Percentiles rank a stretch among this genome's conserved stretches.
phyloP scores from a whole-genome alignment of 2,797 vertebrate species.

The Capromys pilorides region DNA sequence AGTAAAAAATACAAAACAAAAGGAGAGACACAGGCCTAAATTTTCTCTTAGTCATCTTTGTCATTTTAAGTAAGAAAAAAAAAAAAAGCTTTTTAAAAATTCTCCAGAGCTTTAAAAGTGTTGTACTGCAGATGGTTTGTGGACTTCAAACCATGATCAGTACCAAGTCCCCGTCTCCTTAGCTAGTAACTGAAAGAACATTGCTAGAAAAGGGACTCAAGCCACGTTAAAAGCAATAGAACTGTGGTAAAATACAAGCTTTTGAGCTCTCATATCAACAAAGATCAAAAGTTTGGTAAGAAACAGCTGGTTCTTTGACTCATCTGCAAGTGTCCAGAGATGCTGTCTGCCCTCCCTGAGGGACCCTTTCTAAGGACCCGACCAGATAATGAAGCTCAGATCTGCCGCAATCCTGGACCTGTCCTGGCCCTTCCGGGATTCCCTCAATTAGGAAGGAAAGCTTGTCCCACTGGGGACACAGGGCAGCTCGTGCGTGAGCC shows the following conservation, averaged over 20 bases:
- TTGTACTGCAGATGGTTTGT: not conserved
- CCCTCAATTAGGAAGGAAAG: not conserved
- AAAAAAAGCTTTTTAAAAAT: not conserved
- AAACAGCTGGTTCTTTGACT: not conserved
- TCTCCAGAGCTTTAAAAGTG: not conserved
- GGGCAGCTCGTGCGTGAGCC: not conserved
- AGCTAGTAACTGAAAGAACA: not conserved
- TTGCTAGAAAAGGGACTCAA: not conserved
- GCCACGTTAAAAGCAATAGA: not conserved
- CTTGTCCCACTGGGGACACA: not conserved
- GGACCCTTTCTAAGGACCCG: not conserved
- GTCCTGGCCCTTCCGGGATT: not conserved
- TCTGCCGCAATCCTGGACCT: not conserved
- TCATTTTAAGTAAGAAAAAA: not conserved
- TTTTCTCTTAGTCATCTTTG: not conserved
- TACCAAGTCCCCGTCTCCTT: not conserved
- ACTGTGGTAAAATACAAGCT: not conserved
- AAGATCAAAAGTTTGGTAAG: not conserved
- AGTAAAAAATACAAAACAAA: not conserved
- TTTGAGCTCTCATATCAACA: not conserved
- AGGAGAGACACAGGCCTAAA: not conserved
- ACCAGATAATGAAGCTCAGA: not conserved
- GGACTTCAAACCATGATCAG: not conserved
- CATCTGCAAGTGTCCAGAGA: not conserved
- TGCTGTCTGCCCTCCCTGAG: not conserved